Evolutionary conservation across 2,888 invertebrate genomes (phyloP), one percentile per base, ranked within the genome.

Genomic region (Acleris sparsana): DNA sequence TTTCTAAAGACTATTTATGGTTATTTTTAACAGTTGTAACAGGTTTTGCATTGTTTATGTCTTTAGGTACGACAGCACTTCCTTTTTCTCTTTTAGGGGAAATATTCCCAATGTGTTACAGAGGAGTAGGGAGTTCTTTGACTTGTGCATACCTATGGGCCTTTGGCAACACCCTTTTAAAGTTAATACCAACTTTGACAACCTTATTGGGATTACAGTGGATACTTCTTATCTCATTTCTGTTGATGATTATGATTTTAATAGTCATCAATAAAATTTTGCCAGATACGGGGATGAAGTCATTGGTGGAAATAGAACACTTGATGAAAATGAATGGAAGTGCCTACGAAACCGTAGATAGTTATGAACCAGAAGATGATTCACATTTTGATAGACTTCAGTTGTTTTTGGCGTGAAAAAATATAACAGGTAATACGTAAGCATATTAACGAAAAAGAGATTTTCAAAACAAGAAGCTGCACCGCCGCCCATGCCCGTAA

Each of bases 81-180:
- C 76, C 75, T 1, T 73, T 74, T 63, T 73, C 75, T 0, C 57
- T 76, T 16, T 60, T 76, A 20, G 75, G 75, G 0, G 75, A 76
- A 55, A 73, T 75, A 66, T 76, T 76, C 65, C 73, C 76, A 1
- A 72, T 74, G 70, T 71, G 75, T 1, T 74, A 73, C n/a, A 75
- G 71, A 67, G 73, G 74, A 3, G 63, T 76, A 9, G 76, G 76
- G 1, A 74, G 74, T 68, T 76, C 75, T n/a, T 53, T 76, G n/a
- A 73, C 73, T 0, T 76, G 75, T 59, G 73, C 74, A 1, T 76
- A 76, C 18, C 69, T 76, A 16, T 76, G 76, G 76, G 73, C 73
- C 1, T 74, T 74, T 67, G 70, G 74, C 13, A 76, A 75, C 22
- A 73, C 65, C 17, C 46, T 76, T n/a, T 57, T 74, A 9, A 72